Base-by-base conservation (phyloP, 2,113 vertebrate species). In the Steatornis caripensis region DNA sequence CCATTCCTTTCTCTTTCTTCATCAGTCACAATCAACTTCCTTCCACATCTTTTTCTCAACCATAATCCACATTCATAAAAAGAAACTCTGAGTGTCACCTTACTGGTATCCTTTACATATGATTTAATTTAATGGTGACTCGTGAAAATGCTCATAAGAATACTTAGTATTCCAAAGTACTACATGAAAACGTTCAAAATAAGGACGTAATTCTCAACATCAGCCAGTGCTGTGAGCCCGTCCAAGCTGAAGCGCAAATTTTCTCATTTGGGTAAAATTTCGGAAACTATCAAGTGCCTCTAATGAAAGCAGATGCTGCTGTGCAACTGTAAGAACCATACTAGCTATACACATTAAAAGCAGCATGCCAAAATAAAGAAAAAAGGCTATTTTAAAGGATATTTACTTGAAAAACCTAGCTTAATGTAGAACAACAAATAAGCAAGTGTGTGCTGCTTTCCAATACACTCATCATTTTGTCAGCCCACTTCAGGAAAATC, bases 401-500 rank as follows among this genome's bases (percentile, higher is more conserved):
- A 60, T 87, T 87, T 79, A 84, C 69, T 65, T 81, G 24, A 84
- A 74, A 92, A 79, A 13, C 4, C 32, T 46, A 74, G 41, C 51
- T 80, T 53, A 72, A 68, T 22, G 29, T 32, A 78, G 54, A 95
- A 79, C 13, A 80, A 69, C 66, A 96, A 96, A 88, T 58, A 90
- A 83, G 77, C 46, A 57, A 87, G 34, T n/a, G 55, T 49, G 83
- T 61, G 53, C 29, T 68, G 83, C 53, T 89, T 94, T 92, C 90
- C 86, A 90, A 92, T 23, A 82, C 80, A 87, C 79, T 84, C 77
- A 79, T 93, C 84, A 82, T 71, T 96, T 84, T 93, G 89, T 83
- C 92, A 97, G 91, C 29, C 84, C 74, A 65, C 91, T 96, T 91
- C 74, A 94, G 78, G 65, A 94, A 97, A 97, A 97, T 97, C 97